Evolutionary conservation across 2,797 vertebrate species (phyloP), one percentile per base, ranked within the genome.

Genomic region (Sus cebifrons): DNA sequence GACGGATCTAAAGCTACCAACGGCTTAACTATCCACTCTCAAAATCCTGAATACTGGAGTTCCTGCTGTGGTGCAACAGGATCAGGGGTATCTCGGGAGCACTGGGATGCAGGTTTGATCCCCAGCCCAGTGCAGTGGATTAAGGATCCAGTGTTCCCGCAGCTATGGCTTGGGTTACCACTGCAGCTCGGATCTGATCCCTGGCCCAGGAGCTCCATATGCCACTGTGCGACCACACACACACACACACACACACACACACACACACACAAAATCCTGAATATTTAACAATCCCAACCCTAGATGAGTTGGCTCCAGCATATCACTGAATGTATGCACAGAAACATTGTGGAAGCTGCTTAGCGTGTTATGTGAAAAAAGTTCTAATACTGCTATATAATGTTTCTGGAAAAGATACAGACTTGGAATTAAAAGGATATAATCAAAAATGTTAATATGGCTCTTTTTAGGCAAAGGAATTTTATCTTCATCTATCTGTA

Each of bases 401-500:
- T 74, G 44, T 79, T 95, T 86, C 32, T 29, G n/a, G 23, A 23
- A 27, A 90, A 83, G 71, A 40, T 5, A 40, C 0, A 36, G 27
- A 54, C 8, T 18, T 5, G 54, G 16, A n/a, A 89, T 6, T 23
- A 17, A 89, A 23, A 94, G 16, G n/a, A 60, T 82, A 49, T 73
- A 65, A 67, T 92, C 27, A 62, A 67, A 86, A 86, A 54, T 74
- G 20, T 32, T 58, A 82, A 95, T 36, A 49, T 3, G 20, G 27
- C 68, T 95, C 65, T 93, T n/a, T 71, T 67, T 60, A 95, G 23
- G 40, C 82, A 82, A 86, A 36, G 32, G 65, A 13, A 86, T 96
- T 95, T 94, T 88, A 87, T 78, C 68, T 96, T 95, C 25, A 87
- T 68, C 89, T 91, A 56, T 67, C 40, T 93, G 1, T 60, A 88